Evolutionary conservation across 2,888 invertebrate species (phyloP).

Genomic region (Euclidia mi): DNA sequence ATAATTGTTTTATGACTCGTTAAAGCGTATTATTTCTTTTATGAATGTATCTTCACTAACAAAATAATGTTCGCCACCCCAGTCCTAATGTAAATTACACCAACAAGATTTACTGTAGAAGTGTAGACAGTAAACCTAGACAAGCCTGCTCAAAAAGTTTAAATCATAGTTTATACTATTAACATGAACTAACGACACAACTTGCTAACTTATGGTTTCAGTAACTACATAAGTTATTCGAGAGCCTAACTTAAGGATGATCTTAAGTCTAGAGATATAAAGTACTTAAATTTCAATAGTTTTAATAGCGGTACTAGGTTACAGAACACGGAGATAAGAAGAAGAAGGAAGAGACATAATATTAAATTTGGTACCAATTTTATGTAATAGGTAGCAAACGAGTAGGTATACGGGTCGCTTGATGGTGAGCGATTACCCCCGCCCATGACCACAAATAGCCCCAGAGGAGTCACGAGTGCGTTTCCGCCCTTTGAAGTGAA

Average conservation of each 20-base stretch:
- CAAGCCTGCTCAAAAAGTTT: not conserved
- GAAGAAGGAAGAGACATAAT: too few species aligned
- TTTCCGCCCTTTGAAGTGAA: too few species aligned
- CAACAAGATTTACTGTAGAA: not conserved
- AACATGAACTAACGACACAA: slow-evolving; percentile 1
- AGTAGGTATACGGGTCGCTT: too few species aligned
- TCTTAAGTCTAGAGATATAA: slow-evolving; percentile 3
- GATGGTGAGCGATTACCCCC: too few species aligned
- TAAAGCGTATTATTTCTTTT: too few species aligned
- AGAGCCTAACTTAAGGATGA: not conserved
- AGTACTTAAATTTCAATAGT: slow-evolving; percentile 4
- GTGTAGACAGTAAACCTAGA: slow-evolving; percentile 1
- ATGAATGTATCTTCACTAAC: too few species aligned
- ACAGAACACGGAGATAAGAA: not conserved
- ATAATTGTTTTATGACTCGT: too few species aligned
- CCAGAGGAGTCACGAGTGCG: too few species aligned
- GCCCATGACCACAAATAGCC: too few species aligned
- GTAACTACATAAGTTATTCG: slow-evolving; percentile 6
- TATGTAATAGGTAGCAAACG: too few species aligned
- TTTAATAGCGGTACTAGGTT: slow-evolving; percentile 8
- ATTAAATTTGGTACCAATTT: too few species aligned
- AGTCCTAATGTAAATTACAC: not conserved
- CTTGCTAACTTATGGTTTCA: slow-evolving; percentile 9
- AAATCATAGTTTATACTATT: slow-evolving; percentile 4
- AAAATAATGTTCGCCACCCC: too few species aligned